Base-by-base conservation (phyloP, 2,888 invertebrate species). In the Netelia inedita region DNA sequence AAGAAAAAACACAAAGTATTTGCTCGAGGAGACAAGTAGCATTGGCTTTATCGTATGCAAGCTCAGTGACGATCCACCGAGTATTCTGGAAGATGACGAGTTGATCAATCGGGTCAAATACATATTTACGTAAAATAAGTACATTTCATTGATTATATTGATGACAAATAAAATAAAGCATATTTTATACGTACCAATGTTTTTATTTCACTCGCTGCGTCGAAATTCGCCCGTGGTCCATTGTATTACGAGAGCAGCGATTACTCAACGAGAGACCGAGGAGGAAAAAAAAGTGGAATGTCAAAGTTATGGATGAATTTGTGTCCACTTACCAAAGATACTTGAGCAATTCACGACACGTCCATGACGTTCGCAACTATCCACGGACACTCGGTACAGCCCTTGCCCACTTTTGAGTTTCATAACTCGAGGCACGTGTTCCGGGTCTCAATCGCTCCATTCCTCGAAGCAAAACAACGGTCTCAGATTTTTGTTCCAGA, bases 361-460 rank as follows among this genome's bases (percentile, higher is more conserved):
- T 63, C 19, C 23, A 53, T 61, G 74, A 41, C 28, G 81, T 28
- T 43, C 81, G 69, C 69, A 75, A 81, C 63, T 28, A 55, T 46
- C 43, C 46, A 14, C 28, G 46, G 19, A 23, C 19, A 50, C 21
- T 50, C 28, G 55, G 61, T 35, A 19, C 71, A 61, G 57, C 76
- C 46, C 61, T 61, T 78, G 50, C 35, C 35, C 46, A 21, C 76
- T 46, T 21, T n/a, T 8, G 57, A 57, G 46, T 82, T 82, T 82
- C 82, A 65, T 82, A 76, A 82, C 41, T 50, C 69, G 53, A 5
- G 16, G 57, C 43, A 65, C 82, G 82, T 82, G 76, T 82, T 71
- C 19, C 65, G 82, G 69, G 57, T 82, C 69, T 71, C 28, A 82
- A 76, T 76, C 55, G 43, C 6, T 28, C 63, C 28, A 43, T 75